Evolutionary conservation across 2,888 invertebrate species (phyloP).

Genomic region (Minunthozetes semirufus): DNA sequence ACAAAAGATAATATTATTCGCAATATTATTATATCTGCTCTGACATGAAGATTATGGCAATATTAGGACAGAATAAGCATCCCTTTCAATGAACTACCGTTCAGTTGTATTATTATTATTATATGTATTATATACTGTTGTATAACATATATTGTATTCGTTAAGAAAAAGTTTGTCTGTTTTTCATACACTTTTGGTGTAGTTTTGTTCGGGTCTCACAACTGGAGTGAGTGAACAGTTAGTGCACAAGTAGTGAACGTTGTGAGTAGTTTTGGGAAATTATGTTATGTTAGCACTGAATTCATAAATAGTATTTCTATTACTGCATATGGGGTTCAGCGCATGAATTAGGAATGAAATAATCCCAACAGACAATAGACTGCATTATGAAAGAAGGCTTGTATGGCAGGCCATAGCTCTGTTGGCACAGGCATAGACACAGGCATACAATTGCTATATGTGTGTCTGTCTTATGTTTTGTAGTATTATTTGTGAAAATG

Average conservation of each 20-base stretch:
- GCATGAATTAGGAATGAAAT: conserved; percentile 31
- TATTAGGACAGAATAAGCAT: background rate
- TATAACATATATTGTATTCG: conserved; percentile 10
- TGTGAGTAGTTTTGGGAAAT: background rate
- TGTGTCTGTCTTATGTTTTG: background rate
- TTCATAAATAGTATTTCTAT: conserved; percentile 31
- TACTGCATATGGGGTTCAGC: conserved; percentile 30
- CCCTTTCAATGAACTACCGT: background rate
- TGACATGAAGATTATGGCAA: background rate
- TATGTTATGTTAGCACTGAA: conserved; percentile 21
- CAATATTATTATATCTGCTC: background rate
- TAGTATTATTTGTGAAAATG: conserved; percentile 21
- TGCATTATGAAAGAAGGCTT: conserved; percentile 18
- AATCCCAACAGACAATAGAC: conserved; percentile 30
- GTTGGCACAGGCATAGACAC: background rate
- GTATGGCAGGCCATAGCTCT: background rate
- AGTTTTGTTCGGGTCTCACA: background rate
- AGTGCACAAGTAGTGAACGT: background rate
- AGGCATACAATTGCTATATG: background rate
- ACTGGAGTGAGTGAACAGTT: background rate
- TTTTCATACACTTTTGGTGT: background rate
- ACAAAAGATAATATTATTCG: background rate
- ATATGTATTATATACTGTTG: background rate
- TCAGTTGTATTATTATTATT: background rate
- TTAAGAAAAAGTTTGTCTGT: conserved; percentile 3